Evolutionary conservation across 2,797 vertebrate species (phyloP).

Genomic region (Sebastiscus tertius): DNA sequence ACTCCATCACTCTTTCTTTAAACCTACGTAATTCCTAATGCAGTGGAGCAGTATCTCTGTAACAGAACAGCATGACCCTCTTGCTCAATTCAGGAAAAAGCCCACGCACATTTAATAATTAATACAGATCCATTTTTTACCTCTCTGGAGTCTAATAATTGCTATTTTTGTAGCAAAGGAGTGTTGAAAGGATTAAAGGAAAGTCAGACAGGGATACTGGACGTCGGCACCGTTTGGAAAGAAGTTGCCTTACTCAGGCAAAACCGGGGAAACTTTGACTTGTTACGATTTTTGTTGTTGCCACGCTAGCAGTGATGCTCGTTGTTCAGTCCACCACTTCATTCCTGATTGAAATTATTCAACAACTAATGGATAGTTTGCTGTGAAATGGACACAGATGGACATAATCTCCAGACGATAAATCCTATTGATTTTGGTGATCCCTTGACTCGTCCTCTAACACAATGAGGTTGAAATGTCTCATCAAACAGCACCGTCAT

Average conservation of each 20-base stretch:
- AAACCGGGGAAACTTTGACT: neutral
- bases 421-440: no score
- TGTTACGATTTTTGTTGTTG: neutral
- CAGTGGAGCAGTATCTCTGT: slow-evolving; percentile 26
- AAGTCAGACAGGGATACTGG: neutral
- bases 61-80: slow-evolving; percentile 31
- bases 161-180: slow-evolving; percentile 19
- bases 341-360: neutral
- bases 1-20: slow-evolving; percentile 25
- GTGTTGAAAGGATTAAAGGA: neutral
- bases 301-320: no score
- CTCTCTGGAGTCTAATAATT: slow-evolving; percentile 29
- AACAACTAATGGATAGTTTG: neutral
- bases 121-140: slow-evolving; percentile 47
- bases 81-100: slow-evolving; percentile 34
- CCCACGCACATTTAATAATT: slow-evolving; percentile 55
- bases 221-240: neutral
- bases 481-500: neutral
- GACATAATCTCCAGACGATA: neutral
- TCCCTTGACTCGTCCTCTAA: no score
- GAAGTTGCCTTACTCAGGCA: neutral
- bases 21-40: slow-evolving; percentile 3
- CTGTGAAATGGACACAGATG: neutral
- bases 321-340: neutral
- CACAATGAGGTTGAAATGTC: no score